A percentile compares a stretch with the other conserved stretches of the same genome.
Evolutionary conservation across 64 coral and sea anemone genomes (phyloP).

Genomic region (Porites australiensis): DNA sequence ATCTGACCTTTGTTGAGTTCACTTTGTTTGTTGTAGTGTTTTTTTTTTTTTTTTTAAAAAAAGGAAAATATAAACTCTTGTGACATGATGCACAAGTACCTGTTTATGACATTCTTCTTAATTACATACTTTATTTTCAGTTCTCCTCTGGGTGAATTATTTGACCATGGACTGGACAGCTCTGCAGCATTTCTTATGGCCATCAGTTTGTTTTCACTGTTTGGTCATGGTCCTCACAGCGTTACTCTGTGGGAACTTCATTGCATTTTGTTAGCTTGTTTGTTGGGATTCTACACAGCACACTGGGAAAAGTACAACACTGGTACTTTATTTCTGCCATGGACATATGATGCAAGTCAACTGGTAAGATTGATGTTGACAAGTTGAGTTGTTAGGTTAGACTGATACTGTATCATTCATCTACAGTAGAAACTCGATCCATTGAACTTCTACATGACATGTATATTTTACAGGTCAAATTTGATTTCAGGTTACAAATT

Average conservation of each 20-base stretch:
- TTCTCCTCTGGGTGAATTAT: constrained; percentile 96
- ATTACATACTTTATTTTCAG: constrained; percentile 52
- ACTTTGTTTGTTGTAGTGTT: no score
- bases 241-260: constrained; percentile 80
- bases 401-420: no score
- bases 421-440: no score
- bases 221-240: constrained; percentile 76
- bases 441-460: no score
- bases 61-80: not conserved
- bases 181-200: constrained; percentile 92
- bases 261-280: constrained; percentile 66
- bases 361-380: constrained; percentile 57
- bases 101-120: no score
- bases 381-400: no score
- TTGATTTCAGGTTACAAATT: no score
- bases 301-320: constrained; percentile 99
- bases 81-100: no score
- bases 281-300: constrained; percentile 85
- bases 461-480: no score
- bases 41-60: not conserved
- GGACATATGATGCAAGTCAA: constrained; percentile 96
- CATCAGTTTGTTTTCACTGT: constrained; percentile 80
- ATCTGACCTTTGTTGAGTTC: no score
- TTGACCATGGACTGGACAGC: constrained; percentile 98
- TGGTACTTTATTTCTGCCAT: constrained; percentile 87